phyloP scores from a whole-genome alignment of 1,140 invertebrate species.

The Megalopta genalis region DNA sequence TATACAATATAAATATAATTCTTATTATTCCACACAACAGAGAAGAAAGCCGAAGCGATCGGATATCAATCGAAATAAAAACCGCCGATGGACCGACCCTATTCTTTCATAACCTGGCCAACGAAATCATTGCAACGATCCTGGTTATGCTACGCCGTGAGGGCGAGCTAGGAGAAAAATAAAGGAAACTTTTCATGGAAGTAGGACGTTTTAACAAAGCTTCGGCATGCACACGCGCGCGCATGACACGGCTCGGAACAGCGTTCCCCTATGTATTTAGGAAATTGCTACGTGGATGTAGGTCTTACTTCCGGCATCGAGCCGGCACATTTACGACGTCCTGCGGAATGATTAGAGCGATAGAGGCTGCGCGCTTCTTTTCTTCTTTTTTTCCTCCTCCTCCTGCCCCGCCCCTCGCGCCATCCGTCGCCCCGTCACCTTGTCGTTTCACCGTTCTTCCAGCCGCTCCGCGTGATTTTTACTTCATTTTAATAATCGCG shows the following conservation, averaged over 20 bases:
- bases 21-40: no score
- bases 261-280: neutral
- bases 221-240: no score
- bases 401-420: no score
- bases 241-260: neutral
- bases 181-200: neutral
- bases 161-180: neutral
- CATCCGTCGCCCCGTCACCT: no score
- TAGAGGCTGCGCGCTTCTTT: neutral
- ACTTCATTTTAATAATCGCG: no score
- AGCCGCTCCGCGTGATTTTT: no score
- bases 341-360: neutral
- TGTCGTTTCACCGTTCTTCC: no score
- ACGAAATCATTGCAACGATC: neutral
- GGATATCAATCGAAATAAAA: no score
- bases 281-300: conserved; percentile 17
- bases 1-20: no score
- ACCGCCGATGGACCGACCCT: no score
- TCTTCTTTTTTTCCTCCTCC: no score
- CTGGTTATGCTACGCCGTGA: neutral
- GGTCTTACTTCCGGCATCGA: neutral
- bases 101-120: neutral
- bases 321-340: neutral
- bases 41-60: no score
- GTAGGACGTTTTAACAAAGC: conserved; percentile 16